Percentiles rank a stretch among this genome's conserved stretches.
phyloP scores from a whole-genome alignment of 2,888 invertebrate species.

The Idaea straminata region DNA sequence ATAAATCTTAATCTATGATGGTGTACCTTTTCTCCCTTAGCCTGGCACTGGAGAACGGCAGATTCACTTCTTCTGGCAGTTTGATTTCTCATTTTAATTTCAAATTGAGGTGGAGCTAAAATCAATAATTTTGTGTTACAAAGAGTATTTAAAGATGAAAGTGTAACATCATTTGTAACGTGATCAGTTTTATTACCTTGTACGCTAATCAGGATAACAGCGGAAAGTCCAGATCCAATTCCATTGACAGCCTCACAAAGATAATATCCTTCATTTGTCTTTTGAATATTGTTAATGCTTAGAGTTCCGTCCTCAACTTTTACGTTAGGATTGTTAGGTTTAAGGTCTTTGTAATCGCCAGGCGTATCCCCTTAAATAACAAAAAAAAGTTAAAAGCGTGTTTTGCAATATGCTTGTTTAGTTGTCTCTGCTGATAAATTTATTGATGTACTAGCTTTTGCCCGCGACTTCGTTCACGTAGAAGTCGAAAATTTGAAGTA shows the following conservation, averaged over 20 bases:
- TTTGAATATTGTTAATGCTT: conserved; percentile 93
- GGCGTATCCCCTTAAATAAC: conserved; percentile 88
- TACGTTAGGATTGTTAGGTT: conserved; percentile 93
- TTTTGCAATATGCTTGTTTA: background rate
- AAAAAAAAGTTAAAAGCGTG: conserved; percentile 9
- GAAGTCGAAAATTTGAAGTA: no score
- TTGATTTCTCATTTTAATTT: conserved; percentile 94
- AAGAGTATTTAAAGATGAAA: background rate
- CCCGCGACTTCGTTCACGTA: conserved; percentile 84
- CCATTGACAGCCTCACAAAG: conserved; percentile 98
- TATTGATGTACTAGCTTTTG: conserved; percentile 86
- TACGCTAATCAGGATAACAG: conserved; percentile 95
- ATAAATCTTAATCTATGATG: background rate
- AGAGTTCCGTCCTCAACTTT: conserved; percentile 97
- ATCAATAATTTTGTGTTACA: conserved; percentile 17
- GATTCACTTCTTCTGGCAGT: conserved; percentile 95
- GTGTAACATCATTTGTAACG: background rate
- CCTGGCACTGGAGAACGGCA: conserved; percentile 94
- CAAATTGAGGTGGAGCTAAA: conserved; percentile 94
- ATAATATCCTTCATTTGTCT: conserved; percentile 96
- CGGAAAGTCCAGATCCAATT: conserved; percentile 96
- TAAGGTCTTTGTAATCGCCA: conserved; percentile 95
- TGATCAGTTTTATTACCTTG: conserved; percentile 82
- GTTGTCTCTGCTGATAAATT: background rate
- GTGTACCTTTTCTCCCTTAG: conserved; percentile 90